Evolutionary conservation across 2,888 invertebrate species (phyloP).

Genomic region (Xestia xanthographa): DNA sequence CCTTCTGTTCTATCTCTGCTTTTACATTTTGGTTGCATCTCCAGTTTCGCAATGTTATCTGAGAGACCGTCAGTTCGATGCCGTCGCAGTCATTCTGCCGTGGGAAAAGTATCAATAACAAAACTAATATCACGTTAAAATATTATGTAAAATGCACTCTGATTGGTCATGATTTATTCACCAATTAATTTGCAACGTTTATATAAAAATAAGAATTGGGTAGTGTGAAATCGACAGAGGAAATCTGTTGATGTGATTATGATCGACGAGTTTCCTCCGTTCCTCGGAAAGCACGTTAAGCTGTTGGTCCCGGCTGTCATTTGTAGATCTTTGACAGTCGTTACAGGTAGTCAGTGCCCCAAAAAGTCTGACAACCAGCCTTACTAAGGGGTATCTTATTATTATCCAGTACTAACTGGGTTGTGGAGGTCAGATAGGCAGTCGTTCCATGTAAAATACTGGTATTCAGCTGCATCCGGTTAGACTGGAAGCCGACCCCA

Average conservation of each 20-base stretch:
- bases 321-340: no score
- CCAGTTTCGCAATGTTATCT: slow-evolving; percentile 63
- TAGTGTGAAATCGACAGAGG: slow-evolving; percentile 10
- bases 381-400: no score
- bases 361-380: no score
- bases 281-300: no score
- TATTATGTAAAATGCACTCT: slow-evolving; percentile 61
- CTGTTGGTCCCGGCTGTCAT: no score
- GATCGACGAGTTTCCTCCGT: no score
- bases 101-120: slow-evolving; percentile 56
- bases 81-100: slow-evolving; percentile 33
- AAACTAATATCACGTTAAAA: slow-evolving; percentile 52
- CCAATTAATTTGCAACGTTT: slow-evolving; percentile 49
- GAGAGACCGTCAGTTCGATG: slow-evolving; percentile 41
- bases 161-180: slow-evolving; percentile 56
- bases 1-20: slow-evolving; percentile 16
- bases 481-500: no score
- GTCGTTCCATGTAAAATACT: no score
- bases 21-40: slow-evolving; percentile 51
- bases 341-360: no score
- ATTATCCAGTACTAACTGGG: no score
- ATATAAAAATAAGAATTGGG: slow-evolving; percentile 12
- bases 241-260: background rate
- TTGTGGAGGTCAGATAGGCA: no score
- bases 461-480: no score